Evolutionary conservation across 2,888 invertebrate species (phyloP).

Genomic region (Macrophya annulata): DNA sequence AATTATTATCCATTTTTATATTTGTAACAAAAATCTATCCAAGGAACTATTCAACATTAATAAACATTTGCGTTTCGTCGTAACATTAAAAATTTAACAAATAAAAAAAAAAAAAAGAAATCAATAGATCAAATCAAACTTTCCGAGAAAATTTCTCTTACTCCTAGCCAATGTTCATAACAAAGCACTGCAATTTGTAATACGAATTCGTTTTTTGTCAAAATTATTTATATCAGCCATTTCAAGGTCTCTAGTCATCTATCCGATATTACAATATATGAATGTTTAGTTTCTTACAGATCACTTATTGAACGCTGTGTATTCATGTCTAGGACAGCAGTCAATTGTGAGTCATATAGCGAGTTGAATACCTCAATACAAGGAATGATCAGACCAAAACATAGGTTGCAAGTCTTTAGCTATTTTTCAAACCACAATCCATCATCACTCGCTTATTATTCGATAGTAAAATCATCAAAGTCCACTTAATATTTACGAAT

Average conservation of each 20-base stretch:
- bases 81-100: conserved; percentile 39
- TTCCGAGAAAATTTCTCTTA: not conserved
- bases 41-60: conserved; percentile 42
- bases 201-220: not conserved
- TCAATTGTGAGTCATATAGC: conserved; percentile 4
- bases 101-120: conserved; percentile 1
- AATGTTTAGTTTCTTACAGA: conserved; percentile 4
- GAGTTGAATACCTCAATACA: conserved; percentile 25
- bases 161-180: conserved; percentile 23
- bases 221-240: not conserved
- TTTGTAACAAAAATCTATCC: conserved; percentile 24
- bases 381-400: conserved; percentile 48
- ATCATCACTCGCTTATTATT: not conserved
- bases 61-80: conserved; percentile 33
- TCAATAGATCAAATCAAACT: conserved; percentile 36
- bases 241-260: conserved; percentile 22
- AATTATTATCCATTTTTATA: conserved; percentile 24
- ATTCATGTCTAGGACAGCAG: conserved; percentile 13
- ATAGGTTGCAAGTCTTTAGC: conserved; percentile 21
- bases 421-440: not conserved
- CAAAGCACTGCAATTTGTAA: not conserved
- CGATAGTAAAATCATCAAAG: not conserved
- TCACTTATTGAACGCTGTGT: conserved; percentile 17
- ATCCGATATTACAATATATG: not conserved
- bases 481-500: not conserved